A percentile compares a stretch with the other conserved stretches of the same genome.
These are phyloP conservation scores for Protobothrops flavoviridis DNA, from an alignment of 2,113 vertebrate species.

Conservation along the genomic window DNA sequence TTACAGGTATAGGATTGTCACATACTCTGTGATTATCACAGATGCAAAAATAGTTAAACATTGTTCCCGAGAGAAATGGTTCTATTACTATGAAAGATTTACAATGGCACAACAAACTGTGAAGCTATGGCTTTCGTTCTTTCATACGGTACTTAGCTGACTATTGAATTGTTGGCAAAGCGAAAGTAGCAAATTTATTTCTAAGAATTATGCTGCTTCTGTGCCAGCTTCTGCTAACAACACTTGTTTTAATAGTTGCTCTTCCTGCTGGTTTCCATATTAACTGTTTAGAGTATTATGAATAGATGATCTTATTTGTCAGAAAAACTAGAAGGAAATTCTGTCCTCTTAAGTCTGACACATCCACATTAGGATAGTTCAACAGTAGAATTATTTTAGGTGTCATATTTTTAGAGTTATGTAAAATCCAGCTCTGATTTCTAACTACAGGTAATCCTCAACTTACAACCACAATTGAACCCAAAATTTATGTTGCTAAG, in stretches of 20 bases:
- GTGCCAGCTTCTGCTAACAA: not conserved
- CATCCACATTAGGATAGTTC: not conserved
- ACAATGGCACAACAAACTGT: not conserved
- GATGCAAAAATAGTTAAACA: not conserved
- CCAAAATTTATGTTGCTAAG: not conserved
- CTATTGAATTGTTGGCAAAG: slow-evolving; percentile 4
- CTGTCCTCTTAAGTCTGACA: not conserved
- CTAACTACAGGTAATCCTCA: not conserved
- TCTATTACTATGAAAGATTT: slow-evolving; percentile 11
- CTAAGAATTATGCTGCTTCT: not conserved
- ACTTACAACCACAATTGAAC: not conserved
- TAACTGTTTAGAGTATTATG: slow-evolving; percentile 18
- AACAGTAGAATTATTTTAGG: not conserved
- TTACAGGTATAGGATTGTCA: not conserved
- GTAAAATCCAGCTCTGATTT: not conserved
- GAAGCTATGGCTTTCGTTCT: not conserved
- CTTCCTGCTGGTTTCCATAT: slow-evolving; percentile 4
- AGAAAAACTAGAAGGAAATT: slow-evolving; percentile 8
- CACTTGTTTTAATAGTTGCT: slow-evolving; percentile 6
- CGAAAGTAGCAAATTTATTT: slow-evolving; percentile 21
- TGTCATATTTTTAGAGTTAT: not conserved
- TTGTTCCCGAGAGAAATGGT: not conserved
- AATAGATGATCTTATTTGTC: slow-evolving; percentile 9
- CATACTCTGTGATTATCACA: not conserved
- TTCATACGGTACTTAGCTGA: slow-evolving; percentile 2